These are phyloP conservation scores for Siderastrea siderea DNA, from an alignment of 92 coral and sea anemone species.

Conservation along the genomic window DNA sequence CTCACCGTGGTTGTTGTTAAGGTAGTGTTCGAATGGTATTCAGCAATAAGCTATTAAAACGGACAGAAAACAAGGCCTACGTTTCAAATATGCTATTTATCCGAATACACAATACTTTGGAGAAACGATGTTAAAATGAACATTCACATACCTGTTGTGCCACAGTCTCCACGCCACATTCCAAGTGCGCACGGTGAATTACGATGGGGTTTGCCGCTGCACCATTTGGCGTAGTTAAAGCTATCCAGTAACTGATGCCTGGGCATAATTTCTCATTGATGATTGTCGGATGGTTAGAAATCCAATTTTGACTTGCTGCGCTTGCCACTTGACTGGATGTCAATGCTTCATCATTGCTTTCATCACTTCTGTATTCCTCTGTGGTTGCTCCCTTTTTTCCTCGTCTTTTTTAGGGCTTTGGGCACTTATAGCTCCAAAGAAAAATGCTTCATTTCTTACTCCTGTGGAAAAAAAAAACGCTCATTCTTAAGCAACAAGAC, in stretches of 20 bases:
- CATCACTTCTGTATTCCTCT: background rate
- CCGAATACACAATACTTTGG: no score
- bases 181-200: conserved; percentile 2
- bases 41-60: background rate
- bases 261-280: conserved; percentile 6
- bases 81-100: background rate
- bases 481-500: no score
- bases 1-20: no score
- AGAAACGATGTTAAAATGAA: no score
- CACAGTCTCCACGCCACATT: background rate
- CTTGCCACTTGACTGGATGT: conserved; percentile 11
- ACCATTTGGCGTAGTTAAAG: conserved; percentile 1
- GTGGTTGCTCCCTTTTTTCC: background rate
- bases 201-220: conserved; percentile 8
- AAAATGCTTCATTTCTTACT: background rate
- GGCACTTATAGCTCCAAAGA: conserved; percentile 16
- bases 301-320: background rate
- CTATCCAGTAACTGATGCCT: conserved; percentile 6
- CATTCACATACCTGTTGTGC: conserved; percentile 1
- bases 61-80: background rate
- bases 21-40: no score
- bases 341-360: background rate
- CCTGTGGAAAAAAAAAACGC: background rate
- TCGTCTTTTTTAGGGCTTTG: conserved; percentile 11
- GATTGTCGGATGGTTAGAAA: background rate